Evolutionary conservation across 2,797 vertebrate species (phyloP), one percentile per base, ranked within the genome.

Genomic region (Fistularia commersonii): DNA sequence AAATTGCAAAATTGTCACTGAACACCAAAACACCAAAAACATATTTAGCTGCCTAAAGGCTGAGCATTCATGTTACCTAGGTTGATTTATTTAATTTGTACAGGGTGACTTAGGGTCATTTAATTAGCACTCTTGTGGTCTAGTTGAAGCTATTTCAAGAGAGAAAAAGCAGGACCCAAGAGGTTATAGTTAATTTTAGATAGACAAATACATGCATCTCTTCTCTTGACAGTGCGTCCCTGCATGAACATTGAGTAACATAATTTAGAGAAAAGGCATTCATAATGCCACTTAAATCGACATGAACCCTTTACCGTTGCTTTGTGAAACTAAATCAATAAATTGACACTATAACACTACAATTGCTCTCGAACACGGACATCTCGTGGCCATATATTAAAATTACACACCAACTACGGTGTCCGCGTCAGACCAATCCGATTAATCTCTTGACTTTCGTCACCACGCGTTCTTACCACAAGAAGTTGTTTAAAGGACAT

Each of bases 301-400:
- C 23, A 23, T 23, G 23, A 23, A 23, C 2, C 23, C 23, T 4
- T 2, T 23, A 23, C 4, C 23, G 23, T 23, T 2, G 23, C 23
- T 23, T 23, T 23, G 23, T 23, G 4, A 23, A 23, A 23, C 23
- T 4, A 23, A 23, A 23, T 23, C 23, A 23, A 23, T 2, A 23
- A 23, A 23, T 23, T 2, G 23, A 23, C 23, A 2, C 2, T 23
- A 23, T 23, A 23, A 23, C 23, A 4, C 23, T 23, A 15, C 12
- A 41, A 3, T 44, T 42, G 2, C 42, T 35, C 0, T 39, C 8
- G 0, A 32, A 12, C 72, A 39, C 62, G 61, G 75, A 42, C 73
- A 74, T 41, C 76, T 81, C 0, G 0, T 65, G 76, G 41, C 8
- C 7, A n/a, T 0, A 11, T 9, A 10, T 7, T 0, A 2, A 10